Conservation (phyloP, 1,140 invertebrate species). For the Coenobita brevimanus region DNA sequence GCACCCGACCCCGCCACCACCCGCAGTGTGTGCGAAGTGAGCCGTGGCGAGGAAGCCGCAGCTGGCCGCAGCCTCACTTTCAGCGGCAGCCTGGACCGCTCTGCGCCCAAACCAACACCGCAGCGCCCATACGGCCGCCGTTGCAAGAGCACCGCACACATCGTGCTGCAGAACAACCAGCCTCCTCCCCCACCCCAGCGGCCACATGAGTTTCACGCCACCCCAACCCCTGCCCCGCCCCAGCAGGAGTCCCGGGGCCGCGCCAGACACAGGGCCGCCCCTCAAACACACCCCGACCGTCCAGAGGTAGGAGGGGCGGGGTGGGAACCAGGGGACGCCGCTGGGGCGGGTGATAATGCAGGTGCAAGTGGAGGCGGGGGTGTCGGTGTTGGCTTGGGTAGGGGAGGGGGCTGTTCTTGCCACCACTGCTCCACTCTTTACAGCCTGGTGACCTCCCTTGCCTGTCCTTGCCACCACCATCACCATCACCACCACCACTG, state of each 20-base stretch:
- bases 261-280: background rate
- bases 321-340: background rate
- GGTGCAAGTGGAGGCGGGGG: background rate
- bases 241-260: too few relatives aligned
- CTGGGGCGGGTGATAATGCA: background rate
- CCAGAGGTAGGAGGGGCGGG: background rate
- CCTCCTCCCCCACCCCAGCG: constrained; percentile 14
- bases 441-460: constrained; percentile 38
- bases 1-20: background rate
- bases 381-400: too few relatives aligned
- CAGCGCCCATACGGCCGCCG: constrained; percentile 74
- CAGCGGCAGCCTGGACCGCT: constrained; percentile 28
- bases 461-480: constrained; percentile 16
- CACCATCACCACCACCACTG: constrained; percentile 29
- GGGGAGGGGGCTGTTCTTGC: constrained; percentile 47
- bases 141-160: constrained; percentile 82
- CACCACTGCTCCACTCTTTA: constrained; percentile 51
- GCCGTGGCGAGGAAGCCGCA: constrained; percentile 5
- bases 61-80: constrained; percentile 54
- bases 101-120: constrained; percentile 45
- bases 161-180: constrained; percentile 74
- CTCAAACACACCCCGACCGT: too few relatives aligned
- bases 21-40: background rate
- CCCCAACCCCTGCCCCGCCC: background rate
- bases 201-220: constrained; percentile 61